Evolutionary conservation across 2,888 invertebrate species (phyloP).

Genomic region (Lymantria monacha): DNA sequence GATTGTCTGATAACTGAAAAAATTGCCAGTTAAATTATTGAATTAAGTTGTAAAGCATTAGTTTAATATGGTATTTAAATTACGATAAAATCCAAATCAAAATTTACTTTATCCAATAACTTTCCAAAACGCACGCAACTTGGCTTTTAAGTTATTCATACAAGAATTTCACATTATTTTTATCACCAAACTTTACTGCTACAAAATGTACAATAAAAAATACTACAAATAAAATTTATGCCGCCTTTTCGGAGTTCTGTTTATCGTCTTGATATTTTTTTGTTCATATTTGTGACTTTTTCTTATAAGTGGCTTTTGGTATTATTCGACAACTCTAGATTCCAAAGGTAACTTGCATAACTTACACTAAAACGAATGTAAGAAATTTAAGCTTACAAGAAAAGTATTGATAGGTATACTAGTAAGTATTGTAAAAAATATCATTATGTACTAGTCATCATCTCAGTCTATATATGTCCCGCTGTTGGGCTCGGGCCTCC

Average conservation of each 20-base stretch:
- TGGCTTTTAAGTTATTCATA: slow-evolving; percentile 7
- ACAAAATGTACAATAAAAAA: slow-evolving; percentile 35
- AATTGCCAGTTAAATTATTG: too few relatives aligned
- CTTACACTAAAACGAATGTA: too few relatives aligned
- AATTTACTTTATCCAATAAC: background rate
- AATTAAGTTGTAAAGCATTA: too few relatives aligned
- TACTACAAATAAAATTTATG: slow-evolving; percentile 59
- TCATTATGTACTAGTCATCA: too few relatives aligned
- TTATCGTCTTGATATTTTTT: slow-evolving; percentile 71
- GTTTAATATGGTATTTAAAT: background rate
- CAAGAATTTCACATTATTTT: slow-evolving; percentile 29
- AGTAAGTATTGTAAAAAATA: too few relatives aligned
- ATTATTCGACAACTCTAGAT: slow-evolving; percentile 12
- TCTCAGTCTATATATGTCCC: too few relatives aligned
- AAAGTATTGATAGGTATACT: too few relatives aligned
- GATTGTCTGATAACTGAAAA: too few relatives aligned
- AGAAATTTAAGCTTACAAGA: too few relatives aligned
- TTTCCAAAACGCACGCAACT: background rate
- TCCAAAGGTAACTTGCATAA: slow-evolving; percentile 10
- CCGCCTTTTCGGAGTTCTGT: slow-evolving; percentile 67
- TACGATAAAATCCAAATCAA: background rate
- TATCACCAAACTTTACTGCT: slow-evolving; percentile 26
- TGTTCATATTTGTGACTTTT: slow-evolving; percentile 44
- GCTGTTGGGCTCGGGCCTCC: too few relatives aligned
- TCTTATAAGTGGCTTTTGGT: slow-evolving; percentile 19